Percentiles rank a stretch among this genome's conserved stretches.
Conservation (phyloP, 2,113 vertebrate genomes). For the Limnothrissa miodon region DNA sequence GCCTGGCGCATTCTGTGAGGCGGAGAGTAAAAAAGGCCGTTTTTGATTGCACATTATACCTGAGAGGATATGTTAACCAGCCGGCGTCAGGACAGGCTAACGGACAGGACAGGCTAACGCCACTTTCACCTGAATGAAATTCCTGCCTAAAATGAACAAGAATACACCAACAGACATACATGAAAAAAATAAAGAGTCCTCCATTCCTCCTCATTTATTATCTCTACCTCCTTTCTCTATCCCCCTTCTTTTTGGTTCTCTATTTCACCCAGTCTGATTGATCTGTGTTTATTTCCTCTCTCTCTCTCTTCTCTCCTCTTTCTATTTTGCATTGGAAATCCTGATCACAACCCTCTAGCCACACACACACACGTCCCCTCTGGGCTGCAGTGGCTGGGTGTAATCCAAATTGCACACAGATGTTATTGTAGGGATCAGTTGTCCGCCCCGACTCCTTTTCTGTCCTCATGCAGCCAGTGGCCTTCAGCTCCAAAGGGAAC, state of each 20-base stretch:
- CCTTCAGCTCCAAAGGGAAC: not conserved
- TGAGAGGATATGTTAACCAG: not conserved
- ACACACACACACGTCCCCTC: not conserved
- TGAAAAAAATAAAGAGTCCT: not conserved
- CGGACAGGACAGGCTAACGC: not conserved
- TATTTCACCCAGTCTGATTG: not conserved
- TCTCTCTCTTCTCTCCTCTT: not conserved
- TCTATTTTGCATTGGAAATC: not conserved
- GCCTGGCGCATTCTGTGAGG: not conserved
- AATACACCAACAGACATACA: not conserved
- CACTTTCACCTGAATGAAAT: not conserved
- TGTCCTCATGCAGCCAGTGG: not conserved
- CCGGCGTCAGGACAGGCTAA: not conserved
- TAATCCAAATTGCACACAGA: slow-evolving; percentile 48
- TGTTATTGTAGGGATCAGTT: slow-evolving; percentile 38
- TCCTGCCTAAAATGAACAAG: not conserved
- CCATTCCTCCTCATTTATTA: not conserved
- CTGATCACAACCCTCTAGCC: not conserved
- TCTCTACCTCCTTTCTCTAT: not conserved
- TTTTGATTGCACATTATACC: slow-evolving; percentile 10
- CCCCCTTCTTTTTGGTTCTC: not conserved
- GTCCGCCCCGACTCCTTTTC: not conserved
- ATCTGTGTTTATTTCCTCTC: not conserved
- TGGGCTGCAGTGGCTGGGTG: slow-evolving; percentile 30
- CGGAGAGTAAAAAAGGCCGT: not conserved